Conservation (phyloP, 2,797 vertebrate genomes). For the Sebastes iracundus region DNA sequence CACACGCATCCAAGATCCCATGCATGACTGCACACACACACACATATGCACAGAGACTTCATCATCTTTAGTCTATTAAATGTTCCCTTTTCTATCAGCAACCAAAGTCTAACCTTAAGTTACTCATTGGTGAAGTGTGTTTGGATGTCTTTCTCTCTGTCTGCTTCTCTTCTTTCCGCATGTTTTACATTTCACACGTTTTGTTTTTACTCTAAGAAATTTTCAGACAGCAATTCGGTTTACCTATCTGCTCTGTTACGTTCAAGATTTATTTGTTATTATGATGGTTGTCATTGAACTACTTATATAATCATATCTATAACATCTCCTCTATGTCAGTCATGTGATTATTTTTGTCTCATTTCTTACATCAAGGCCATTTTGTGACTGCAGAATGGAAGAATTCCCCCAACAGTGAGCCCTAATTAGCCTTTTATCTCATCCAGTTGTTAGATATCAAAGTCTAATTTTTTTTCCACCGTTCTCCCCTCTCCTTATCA, state of each 20-base stretch:
- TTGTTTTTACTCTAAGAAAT: not conserved
- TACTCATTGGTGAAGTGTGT: slow-evolving; percentile 35
- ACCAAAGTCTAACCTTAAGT: slow-evolving; percentile 42
- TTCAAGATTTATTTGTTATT: not conserved
- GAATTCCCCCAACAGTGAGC: not conserved
- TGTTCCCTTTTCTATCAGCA: slow-evolving; percentile 15
- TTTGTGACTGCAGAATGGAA: not conserved
- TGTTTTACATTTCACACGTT: not conserved
- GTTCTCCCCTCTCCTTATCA: slow-evolving; percentile 61
- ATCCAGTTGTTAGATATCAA: not conserved
- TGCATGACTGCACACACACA: not conserved
- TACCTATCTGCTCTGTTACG: not conserved
- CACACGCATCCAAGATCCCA: not conserved
- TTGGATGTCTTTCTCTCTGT: not conserved
- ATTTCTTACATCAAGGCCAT: not conserved
- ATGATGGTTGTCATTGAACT: not conserved
- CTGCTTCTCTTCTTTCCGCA: not conserved
- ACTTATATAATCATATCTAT: not conserved
- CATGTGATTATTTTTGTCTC: not conserved
- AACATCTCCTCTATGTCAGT: not conserved
- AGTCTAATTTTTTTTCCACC: not conserved
- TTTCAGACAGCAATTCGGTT: not conserved
- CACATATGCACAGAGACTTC: not conserved
- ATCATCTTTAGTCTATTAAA: slow-evolving; percentile 9
- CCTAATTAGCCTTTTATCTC: not conserved